Base-by-base conservation (phyloP, 2,113 vertebrate species). In the Amphiprion percula region DNA sequence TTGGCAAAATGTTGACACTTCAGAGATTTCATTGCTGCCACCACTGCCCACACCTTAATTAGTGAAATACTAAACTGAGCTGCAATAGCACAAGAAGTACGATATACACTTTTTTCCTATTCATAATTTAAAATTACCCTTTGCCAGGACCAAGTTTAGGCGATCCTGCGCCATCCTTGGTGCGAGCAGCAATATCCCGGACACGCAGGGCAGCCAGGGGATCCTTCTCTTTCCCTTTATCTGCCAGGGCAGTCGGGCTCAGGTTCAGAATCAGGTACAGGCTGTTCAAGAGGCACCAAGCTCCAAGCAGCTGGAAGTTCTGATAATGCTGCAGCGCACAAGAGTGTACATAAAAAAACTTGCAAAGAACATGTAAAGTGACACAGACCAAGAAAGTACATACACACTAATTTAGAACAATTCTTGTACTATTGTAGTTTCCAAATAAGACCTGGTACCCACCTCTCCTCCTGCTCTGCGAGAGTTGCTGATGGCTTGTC, bases 201-300 rank as follows among this genome's bases (percentile, higher is more conserved):
- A 99, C 98, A 0, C 98, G 95, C 67, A 99, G 96, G 4, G 98
- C 98, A 39, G 98, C 98, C 91, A 99, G 65, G 0, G 98, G 98
- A 78, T 99, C 98, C 72, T 99, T 99, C 91, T 99, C 98, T 86
- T 99, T 99, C 2, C 98, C 98, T 90, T 99, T 99, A 88, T 99
- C 98, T 30, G 98, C 98, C 92, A 99, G 88, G 47, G 98, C 96
- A 0, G 97, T 97, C 52, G 98, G 97, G 88, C 97, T 99, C 89
- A 99, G 95, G 89, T 98, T 99, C 68, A 99, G 90, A 91, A 99
- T 99, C 92, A 99, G 95, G 95, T 99, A 99, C 73, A 99, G 94
- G 90, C 98, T 99, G 94, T 98, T 99, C 62, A 99, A 88, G 87
- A 99, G 93, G 90, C 98, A 99, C 98, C 98, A 99, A 76, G 98